Conservation (phyloP, 2,888 invertebrate species). For the Volucella zonaria region DNA sequence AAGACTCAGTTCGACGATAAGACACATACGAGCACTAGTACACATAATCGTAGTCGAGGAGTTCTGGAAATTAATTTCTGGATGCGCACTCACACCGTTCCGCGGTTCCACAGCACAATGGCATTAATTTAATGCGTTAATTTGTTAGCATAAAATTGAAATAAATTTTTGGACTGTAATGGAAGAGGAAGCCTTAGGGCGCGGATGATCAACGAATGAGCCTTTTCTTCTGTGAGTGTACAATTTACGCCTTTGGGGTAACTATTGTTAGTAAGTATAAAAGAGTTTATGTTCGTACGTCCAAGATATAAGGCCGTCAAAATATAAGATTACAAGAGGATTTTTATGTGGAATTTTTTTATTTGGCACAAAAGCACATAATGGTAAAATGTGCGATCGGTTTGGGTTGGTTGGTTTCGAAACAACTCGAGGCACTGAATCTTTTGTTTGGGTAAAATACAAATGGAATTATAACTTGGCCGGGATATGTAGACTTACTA, state of each 20-base stretch:
- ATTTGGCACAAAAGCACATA: slow-evolving; percentile 56
- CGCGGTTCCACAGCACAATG: slow-evolving; percentile 48
- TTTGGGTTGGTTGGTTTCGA: slow-evolving; percentile 35
- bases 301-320: slow-evolving; percentile 46
- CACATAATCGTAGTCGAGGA: slow-evolving; percentile 7
- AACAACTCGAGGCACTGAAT: background rate
- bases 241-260: background rate
- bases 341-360: slow-evolving; percentile 50
- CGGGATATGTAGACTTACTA: too few species aligned
- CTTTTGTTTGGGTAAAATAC: background rate
- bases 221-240: slow-evolving; percentile 25
- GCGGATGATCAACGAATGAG: slow-evolving; percentile 31
- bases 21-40: slow-evolving; percentile 23
- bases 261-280: slow-evolving; percentile 17
- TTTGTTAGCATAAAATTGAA: slow-evolving; percentile 79
- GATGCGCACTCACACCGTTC: slow-evolving; percentile 53
- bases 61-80: slow-evolving; percentile 52
- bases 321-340: slow-evolving; percentile 64
- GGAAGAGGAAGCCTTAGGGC: slow-evolving; percentile 12
- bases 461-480: too few species aligned
- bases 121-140: slow-evolving; percentile 73
- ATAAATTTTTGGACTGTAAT: slow-evolving; percentile 77
- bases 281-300: slow-evolving; percentile 17
- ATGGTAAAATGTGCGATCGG: slow-evolving; percentile 44
- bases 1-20: slow-evolving; percentile 61